Evolutionary conservation across 2,888 invertebrate species (phyloP).

Genomic region (Leucophora obtusa): DNA sequence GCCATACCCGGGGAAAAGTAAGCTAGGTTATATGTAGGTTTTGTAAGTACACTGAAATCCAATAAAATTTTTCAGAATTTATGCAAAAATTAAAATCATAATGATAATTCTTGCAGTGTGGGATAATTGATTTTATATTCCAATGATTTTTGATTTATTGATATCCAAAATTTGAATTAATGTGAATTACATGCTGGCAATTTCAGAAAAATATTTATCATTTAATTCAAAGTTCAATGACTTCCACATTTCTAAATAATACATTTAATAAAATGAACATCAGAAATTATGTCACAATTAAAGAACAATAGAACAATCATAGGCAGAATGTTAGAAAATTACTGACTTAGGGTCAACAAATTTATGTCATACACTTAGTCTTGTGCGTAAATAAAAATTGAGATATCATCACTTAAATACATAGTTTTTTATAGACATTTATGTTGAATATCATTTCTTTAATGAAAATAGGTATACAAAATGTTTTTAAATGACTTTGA

Average conservation of each 20-base stretch:
- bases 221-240: background rate
- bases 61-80: too few relatives aligned
- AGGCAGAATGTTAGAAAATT: constrained; percentile 37
- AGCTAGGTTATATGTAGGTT: too few relatives aligned
- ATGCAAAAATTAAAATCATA: too few relatives aligned
- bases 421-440: background rate
- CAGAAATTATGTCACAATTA: background rate
- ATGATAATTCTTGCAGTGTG: too few relatives aligned
- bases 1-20: too few relatives aligned
- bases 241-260: background rate
- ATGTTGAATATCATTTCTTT: background rate
- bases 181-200: too few relatives aligned
- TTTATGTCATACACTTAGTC: constrained; percentile 42
- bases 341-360: constrained; percentile 55
- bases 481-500: background rate
- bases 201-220: too few relatives aligned
- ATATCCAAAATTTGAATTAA: too few relatives aligned
- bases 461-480: background rate
- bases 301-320: constrained; percentile 11
- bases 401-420: background rate
- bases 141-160: too few relatives aligned
- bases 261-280: background rate
- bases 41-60: too few relatives aligned
- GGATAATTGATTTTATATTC: too few relatives aligned
- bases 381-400: background rate